Percentiles rank a stretch among this genome's conserved stretches.
Evolutionary conservation across 2,113 vertebrate genomes (phyloP).

Genomic region (Lichenostomus cassidix): DNA sequence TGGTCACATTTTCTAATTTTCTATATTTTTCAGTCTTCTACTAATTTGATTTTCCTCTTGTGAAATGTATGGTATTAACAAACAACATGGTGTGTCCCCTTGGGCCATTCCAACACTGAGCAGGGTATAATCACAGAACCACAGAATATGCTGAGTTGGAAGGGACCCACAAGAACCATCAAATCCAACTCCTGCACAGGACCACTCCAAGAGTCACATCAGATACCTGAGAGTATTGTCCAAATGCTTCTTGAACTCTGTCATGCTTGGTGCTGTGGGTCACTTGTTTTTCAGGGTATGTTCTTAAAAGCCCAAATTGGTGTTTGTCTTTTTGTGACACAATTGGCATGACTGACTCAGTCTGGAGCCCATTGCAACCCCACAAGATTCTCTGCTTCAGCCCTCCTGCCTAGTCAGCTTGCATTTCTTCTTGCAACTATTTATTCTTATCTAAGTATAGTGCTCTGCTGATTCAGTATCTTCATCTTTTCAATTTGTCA

Average conservation of each 20-base stretch:
- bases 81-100: neutral
- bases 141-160: neutral
- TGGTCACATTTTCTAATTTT: neutral
- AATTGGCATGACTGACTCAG: neutral
- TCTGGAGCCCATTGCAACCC: neutral
- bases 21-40: neutral
- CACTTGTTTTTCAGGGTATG: neutral
- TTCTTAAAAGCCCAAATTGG: neutral
- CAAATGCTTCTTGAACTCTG: neutral
- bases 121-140: neutral
- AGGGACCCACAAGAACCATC: neutral
- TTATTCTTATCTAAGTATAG: neutral
- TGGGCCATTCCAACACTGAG: neutral
- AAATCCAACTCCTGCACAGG: neutral
- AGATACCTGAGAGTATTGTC: neutral
- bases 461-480: neutral
- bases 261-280: neutral
- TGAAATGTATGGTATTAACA: neutral
- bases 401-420: neutral
- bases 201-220: neutral
- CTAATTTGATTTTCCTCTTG: neutral
- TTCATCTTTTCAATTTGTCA: neutral
- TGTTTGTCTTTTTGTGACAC: neutral
- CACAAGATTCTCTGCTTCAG: neutral
- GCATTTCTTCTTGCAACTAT: neutral